Evolutionary conservation across 2,797 vertebrate species (phyloP), one percentile per base, ranked within the genome.

Genomic region (Hippoglossus hippoglossus): DNA sequence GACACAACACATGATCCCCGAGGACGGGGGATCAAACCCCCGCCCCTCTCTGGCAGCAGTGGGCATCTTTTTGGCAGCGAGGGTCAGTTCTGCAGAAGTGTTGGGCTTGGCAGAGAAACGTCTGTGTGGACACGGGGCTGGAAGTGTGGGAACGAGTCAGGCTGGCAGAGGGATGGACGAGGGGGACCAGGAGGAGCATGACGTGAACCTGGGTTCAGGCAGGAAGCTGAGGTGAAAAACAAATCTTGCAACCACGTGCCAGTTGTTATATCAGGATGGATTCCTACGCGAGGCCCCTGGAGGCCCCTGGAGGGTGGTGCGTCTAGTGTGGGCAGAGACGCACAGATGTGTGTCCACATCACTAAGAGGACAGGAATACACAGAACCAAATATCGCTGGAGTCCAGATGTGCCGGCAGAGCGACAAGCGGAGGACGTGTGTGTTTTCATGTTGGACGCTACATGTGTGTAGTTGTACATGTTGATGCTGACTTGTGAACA

Each of bases 261-360:
- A 41, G 53, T 63, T 51, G 67, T 24, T 18, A 44, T 60, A 50
- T 77, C 13, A 1, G n/a, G 28, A 66, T 2, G 34, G 31, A 39
- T 39, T 71, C 56, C 46, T 18, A 9, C 4, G 22, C 77, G 78
- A 75, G 79, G 73, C 66, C 72, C 36, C 25, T 26, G 25, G 25
- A 26, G 25, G 25, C 25, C 25, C 8, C 53, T 39, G 36, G 0
- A 39, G 36, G 75, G 82, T 36, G 67, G 81, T 82, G 15, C 10
- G 3, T 77, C 83, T 83, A 86, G 73, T 26, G 18, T n/a, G 75
- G 73, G 79, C 67, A 82, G 79, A 85, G 83, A 81, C 71, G 22
- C 80, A 77, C 85, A 91, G 67, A 88, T 90, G 83, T 86, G 79
- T 22, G 57, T 59, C 85, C 88, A 91, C 88, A 91, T 87, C 88